Evolutionary conservation across 2,888 invertebrate genomes (phyloP), one percentile per base, ranked within the genome.

Genomic region (Drosophila conformis): DNA sequence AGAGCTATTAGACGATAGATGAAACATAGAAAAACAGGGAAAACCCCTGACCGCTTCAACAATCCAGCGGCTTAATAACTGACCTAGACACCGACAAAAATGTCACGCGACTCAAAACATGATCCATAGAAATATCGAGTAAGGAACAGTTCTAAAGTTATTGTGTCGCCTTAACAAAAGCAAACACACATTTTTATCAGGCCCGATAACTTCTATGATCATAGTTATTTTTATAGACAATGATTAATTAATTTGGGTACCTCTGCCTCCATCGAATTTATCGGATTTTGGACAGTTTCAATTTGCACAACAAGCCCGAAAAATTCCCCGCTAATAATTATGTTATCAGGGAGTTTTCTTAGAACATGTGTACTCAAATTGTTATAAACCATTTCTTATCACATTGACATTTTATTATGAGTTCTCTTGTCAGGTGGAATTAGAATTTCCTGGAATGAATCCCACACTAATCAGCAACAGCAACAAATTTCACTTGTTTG

Each of bases 61-160:
- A 7, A n/a, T 21, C 4, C 7, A n/a, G 33, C 33, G 15, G 2
- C 7, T n/a, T 8, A 27, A 27, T 31, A 63, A 74, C 68, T 78
- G 48, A 80, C 69, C 80, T 60, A 6, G 62, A 0, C 69, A 65
- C 69, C 27, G 35, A 18, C 3, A 25, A 48, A 27, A 7, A n/a
- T 59, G 13, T 10, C 42, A 42, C 42, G n/a, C 4, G 7, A 31
- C 18, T 13, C 1, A 13, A 21, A 31, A 27, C 3, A 18, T n/a
- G 3, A 13, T n/a, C 10, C n/a, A 3, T 4, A 7, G 6, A 51
- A 18, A 29, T 0, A 4, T 15, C 46, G 4, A 46, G 4, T 8
- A 25, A 4, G 46, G 25, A 8, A 7, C 25, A 8, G 4, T 13
- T 13, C 0, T 7, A 1, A 0, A 7, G 0, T 13, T 7, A 27